Evolutionary conservation across 2,113 vertebrate species (phyloP).

Genomic region (Agelaius phoeniceus): DNA sequence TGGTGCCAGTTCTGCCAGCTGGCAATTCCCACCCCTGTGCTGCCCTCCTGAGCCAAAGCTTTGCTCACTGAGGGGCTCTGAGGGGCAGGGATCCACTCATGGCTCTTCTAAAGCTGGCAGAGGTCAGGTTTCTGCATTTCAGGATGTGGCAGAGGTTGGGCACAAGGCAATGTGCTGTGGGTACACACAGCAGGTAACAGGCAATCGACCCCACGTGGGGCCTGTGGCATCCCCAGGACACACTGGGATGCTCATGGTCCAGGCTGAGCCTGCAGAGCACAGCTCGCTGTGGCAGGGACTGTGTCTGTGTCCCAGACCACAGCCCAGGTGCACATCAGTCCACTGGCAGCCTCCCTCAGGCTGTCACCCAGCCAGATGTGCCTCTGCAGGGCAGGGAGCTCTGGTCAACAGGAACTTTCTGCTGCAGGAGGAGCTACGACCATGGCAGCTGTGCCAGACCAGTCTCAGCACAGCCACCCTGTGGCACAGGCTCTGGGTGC

Average conservation of each 20-base stretch:
- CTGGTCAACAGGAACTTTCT: neutral
- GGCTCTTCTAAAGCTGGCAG: neutral
- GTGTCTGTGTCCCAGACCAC: accelerated
- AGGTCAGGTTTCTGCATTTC: neutral
- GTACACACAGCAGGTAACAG: neutral
- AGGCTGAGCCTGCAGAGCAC: neutral
- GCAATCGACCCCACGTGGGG: accelerated
- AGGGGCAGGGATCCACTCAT: neutral
- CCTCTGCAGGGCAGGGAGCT: neutral
- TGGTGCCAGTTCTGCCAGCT: neutral
- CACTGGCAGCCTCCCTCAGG: neutral
- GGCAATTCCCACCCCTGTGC: neutral
- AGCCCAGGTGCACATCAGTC: neutral
- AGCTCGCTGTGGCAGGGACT: accelerated
- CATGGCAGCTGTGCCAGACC: accelerated
- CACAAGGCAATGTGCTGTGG: neutral
- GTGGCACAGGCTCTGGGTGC: neutral
- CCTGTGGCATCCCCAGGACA: neutral
- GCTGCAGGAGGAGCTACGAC: neutral
- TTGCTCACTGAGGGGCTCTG: neutral
- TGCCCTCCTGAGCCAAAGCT: neutral
- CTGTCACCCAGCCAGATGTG: accelerated
- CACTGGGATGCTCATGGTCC: accelerated
- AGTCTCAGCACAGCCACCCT: neutral
- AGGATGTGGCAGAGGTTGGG: accelerated